Evolutionary conservation across 92 coral and sea anemone species (phyloP).

Genomic region (Palythoa caribaeorum): DNA sequence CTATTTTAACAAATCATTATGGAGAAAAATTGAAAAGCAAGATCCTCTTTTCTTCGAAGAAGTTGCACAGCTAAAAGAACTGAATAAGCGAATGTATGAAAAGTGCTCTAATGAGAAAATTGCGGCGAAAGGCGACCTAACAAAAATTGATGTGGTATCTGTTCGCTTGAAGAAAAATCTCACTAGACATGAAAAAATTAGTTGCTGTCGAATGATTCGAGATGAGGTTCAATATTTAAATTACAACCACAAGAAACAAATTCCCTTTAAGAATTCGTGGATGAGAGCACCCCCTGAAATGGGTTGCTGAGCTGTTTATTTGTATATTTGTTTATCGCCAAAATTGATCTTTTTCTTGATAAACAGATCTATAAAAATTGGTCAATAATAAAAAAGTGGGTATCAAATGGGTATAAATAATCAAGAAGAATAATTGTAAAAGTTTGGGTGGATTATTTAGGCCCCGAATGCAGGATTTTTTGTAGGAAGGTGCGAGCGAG

Average conservation of each 20-base stretch:
- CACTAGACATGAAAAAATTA: conserved; percentile 2
- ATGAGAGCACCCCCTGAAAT: conserved; percentile 18
- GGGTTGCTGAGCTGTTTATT: not conserved
- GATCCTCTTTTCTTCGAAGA: conserved; percentile 25
- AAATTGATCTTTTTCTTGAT: too few species aligned
- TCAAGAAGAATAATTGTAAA: too few species aligned
- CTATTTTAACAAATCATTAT: conserved; percentile 23
- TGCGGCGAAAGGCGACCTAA: not conserved
- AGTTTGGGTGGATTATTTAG: too few species aligned
- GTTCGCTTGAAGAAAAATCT: conserved; percentile 31
- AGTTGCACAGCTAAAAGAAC: conserved; percentile 39
- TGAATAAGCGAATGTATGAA: conserved; percentile 16
- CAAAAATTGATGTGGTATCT: conserved; percentile 21
- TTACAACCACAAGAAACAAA: conserved; percentile 19
- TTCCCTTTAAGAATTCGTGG: conserved; percentile 14
- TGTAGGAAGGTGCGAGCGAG: too few species aligned
- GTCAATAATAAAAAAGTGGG: too few species aligned
- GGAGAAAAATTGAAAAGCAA: conserved; percentile 19
- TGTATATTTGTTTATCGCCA: not conserved
- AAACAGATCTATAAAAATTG: too few species aligned
- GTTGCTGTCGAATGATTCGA: conserved; percentile 25
- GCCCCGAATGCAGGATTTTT: too few species aligned
- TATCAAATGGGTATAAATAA: too few species aligned
- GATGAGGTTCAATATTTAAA: conserved; percentile 12
- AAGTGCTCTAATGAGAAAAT: not conserved